Conservation (phyloP, 2,888 invertebrate species). For the Epirrhoe tristata region DNA sequence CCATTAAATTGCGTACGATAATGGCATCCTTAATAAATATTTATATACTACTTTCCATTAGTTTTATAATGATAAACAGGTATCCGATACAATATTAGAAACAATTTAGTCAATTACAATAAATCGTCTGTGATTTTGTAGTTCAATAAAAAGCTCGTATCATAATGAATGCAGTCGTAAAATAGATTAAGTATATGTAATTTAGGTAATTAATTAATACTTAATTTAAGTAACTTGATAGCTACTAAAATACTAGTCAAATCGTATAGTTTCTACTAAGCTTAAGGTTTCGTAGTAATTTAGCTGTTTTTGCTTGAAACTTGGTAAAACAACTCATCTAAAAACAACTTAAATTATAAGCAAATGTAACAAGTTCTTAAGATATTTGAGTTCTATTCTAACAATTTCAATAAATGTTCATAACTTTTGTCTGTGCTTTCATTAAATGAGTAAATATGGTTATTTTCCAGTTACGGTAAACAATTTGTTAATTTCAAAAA, state of each 20-base stretch:
- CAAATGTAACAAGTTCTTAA: too few species aligned
- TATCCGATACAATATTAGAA: not conserved
- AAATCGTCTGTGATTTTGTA: conserved; percentile 10
- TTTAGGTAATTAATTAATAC: conserved; percentile 7
- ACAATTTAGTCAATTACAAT: conserved; percentile 7
- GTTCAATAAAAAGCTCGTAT: conserved; percentile 18
- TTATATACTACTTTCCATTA: conserved; percentile 1
- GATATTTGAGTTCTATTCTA: too few species aligned
- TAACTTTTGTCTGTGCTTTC: too few species aligned
- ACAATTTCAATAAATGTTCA: too few species aligned
- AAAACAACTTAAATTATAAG: too few species aligned
- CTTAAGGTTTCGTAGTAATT: not conserved
- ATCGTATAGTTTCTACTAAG: not conserved
- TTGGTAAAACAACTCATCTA: not conserved
- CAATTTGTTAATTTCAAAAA: too few species aligned
- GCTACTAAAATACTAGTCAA: not conserved
- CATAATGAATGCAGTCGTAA: conserved; percentile 20
- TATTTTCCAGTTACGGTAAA: too few species aligned
- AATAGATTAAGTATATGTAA: conserved; percentile 12
- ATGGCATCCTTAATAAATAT: not conserved
- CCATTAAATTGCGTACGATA: not conserved
- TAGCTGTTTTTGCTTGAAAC: not conserved
- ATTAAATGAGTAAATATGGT: too few species aligned
- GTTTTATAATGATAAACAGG: not conserved
- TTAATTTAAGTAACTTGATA: conserved; percentile 4